phyloP scores from a whole-genome alignment of 2,113 vertebrate species.

The Anhinga rufa region DNA sequence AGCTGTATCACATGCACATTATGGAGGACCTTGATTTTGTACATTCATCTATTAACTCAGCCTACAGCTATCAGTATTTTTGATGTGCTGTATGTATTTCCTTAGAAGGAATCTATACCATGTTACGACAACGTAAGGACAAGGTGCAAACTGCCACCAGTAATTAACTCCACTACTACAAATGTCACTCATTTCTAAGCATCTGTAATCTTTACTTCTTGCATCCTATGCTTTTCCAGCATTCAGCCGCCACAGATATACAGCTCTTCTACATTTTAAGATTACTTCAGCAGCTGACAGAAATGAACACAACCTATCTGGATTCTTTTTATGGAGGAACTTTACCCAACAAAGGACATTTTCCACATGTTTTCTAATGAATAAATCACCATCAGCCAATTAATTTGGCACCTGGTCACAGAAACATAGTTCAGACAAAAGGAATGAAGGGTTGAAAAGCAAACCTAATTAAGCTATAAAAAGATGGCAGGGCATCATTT shows the following conservation, averaged over 20 bases:
- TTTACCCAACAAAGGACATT: neutral
- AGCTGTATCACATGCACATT: neutral
- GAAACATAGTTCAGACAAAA: neutral
- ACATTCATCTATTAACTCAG: neutral
- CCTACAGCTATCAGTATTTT: neutral
- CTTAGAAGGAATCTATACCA: neutral
- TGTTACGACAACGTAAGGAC: neutral
- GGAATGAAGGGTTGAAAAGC: neutral
- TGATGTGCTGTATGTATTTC: neutral
- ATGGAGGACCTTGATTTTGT: neutral
- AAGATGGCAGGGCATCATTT: neutral
- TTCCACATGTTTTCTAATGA: neutral
- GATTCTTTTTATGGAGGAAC: neutral
- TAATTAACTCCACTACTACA: neutral
- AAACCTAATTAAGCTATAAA: neutral
- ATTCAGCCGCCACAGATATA: neutral
- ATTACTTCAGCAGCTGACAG: neutral
- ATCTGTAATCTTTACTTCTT: neutral
- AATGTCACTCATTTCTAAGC: neutral
- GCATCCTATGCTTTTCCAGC: neutral
- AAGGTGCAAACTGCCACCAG: neutral
- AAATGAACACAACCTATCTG: neutral
- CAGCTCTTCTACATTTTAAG: neutral
- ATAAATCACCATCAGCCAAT: neutral
- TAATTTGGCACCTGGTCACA: neutral